Conservation (phyloP, 2,113 vertebrate genomes). For the Gallinago jamesoni region DNA sequence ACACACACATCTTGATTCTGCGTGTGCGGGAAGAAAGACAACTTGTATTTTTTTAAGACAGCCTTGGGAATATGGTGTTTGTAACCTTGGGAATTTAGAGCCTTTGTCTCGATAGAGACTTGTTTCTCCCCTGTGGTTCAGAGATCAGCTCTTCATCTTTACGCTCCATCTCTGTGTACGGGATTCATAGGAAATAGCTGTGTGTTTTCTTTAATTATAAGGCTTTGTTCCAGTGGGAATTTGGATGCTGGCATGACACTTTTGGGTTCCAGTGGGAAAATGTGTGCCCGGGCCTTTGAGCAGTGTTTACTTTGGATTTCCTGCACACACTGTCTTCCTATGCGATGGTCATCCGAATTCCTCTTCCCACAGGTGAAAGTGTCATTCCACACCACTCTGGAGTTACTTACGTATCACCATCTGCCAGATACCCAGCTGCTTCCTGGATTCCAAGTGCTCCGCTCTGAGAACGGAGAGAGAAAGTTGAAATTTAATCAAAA, state of each 20-base stretch:
- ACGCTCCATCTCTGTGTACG: background rate
- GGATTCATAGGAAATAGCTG: background rate
- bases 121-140: background rate
- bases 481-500: conserved; percentile 79
- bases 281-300: background rate
- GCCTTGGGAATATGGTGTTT: background rate
- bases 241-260: background rate
- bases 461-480: conserved; percentile 63
- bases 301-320: conserved; percentile 6
- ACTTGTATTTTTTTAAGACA: background rate
- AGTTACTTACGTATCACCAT: conserved; percentile 78
- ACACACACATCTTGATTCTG: background rate
- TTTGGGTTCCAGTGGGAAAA: background rate
- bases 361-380: conserved; percentile 81
- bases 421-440: conserved; percentile 70
- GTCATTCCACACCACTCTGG: conserved; percentile 82
- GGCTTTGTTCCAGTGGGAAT: conserved; percentile 43
- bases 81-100: background rate
- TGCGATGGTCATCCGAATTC: background rate
- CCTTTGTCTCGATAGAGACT: background rate
- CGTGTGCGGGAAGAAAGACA: background rate
- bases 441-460: conserved; percentile 70
- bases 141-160: background rate
- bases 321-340: background rate
- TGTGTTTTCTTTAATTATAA: background rate